Percentiles rank a stretch among this genome's conserved stretches.
phyloP scores from a whole-genome alignment of 2,113 vertebrate species.

The Copsychus sechellarum region DNA sequence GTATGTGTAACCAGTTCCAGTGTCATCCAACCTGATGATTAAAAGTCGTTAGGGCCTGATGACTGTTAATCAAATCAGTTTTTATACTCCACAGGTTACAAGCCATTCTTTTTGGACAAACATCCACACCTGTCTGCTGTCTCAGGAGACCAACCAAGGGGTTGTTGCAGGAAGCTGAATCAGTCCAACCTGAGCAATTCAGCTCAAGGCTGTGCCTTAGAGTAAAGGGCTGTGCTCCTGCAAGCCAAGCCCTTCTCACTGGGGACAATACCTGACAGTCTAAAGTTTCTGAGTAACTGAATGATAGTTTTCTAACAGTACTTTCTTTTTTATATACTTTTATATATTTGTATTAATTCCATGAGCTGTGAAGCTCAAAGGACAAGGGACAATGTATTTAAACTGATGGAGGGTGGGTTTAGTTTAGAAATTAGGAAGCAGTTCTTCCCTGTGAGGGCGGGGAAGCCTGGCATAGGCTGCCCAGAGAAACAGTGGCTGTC shows the following conservation, averaged over 20 bases:
- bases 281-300: background rate
- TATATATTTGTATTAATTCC: background rate
- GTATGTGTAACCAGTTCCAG: rapidly evolving
- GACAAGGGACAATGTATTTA: background rate
- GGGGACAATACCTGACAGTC: background rate
- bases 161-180: background rate
- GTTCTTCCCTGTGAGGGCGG: background rate
- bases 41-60: background rate
- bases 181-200: background rate
- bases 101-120: background rate
- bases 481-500: background rate
- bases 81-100: background rate
- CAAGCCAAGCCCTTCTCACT: background rate
- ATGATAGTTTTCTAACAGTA: background rate
- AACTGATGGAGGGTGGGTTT: background rate
- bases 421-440: background rate
- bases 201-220: background rate
- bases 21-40: background rate
- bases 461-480: background rate
- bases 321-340: background rate
- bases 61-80: background rate
- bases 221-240: background rate
- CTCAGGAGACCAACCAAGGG: background rate
- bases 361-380: background rate
- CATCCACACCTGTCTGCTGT: background rate